A percentile compares a stretch with the other conserved stretches of the same genome.
Conservation (phyloP, 2,888 invertebrate species). For the Scrobipalpa costella region DNA sequence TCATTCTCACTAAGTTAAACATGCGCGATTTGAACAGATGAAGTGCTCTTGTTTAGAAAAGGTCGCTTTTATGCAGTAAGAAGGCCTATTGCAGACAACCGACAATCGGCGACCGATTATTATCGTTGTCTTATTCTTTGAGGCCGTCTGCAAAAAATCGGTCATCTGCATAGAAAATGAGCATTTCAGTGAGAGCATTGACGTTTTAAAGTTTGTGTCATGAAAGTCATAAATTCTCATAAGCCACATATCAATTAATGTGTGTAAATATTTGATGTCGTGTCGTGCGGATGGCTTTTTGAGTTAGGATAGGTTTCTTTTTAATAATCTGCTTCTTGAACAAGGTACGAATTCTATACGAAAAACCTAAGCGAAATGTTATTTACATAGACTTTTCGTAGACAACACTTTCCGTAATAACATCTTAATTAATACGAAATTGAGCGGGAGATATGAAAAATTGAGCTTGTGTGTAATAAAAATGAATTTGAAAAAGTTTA, state of each 20-base stretch:
- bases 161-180: neutral
- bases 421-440: too few relatives aligned
- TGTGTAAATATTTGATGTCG: slow-evolving; percentile 65
- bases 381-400: too few relatives aligned
- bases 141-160: neutral
- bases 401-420: too few relatives aligned
- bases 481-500: neutral
- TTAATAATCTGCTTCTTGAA: neutral
- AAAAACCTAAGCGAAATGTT: too few relatives aligned
- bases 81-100: too few relatives aligned
- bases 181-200: neutral
- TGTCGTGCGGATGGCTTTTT: slow-evolving; percentile 70
- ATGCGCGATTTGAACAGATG: neutral
- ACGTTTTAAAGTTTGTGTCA: neutral
- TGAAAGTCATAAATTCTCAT: slow-evolving; percentile 38
- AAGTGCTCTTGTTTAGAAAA: neutral
- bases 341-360: neutral
- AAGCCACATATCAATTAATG: slow-evolving; percentile 71
- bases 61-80: too few relatives aligned
- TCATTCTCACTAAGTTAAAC: neutral
- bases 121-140: too few relatives aligned
- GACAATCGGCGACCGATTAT: too few relatives aligned
- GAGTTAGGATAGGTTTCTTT: slow-evolving; percentile 20
- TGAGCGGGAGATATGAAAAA: too few relatives aligned
- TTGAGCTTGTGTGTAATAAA: too few relatives aligned